Percentiles rank a stretch among this genome's conserved stretches.
Conservation (phyloP, 2,888 invertebrate genomes). For the Sarcophaga variegata region DNA sequence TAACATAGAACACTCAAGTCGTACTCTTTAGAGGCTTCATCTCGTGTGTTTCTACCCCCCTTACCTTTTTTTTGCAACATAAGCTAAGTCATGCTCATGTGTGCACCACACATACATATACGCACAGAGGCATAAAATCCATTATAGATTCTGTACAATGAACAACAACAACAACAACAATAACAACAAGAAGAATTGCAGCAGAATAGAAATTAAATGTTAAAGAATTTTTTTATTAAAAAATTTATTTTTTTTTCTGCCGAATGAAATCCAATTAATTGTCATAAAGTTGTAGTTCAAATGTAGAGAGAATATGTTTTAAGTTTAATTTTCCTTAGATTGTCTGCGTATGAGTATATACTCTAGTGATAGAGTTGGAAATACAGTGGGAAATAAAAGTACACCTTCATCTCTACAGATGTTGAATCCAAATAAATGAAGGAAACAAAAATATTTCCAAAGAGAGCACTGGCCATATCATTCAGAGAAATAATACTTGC, state of each 20-base stretch:
- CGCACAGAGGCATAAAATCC: too few species aligned
- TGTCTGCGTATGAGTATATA: neutral
- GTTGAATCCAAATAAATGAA: too few species aligned
- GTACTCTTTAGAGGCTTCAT: too few species aligned
- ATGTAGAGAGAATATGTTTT: conserved; percentile 5
- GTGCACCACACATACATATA: neutral
- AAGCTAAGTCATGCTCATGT: neutral
- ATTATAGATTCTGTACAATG: too few species aligned
- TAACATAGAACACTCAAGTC: neutral
- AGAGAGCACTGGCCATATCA: too few species aligned
- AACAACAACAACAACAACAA: too few species aligned
- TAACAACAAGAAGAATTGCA: neutral
- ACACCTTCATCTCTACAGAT: too few species aligned
- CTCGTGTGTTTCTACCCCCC: too few species aligned
- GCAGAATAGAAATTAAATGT: neutral
- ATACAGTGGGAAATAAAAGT: neutral
- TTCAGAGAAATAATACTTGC: too few species aligned
- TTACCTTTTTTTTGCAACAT: neutral
- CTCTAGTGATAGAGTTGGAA: neutral
- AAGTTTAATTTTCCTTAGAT: neutral
- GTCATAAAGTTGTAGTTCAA: conserved; percentile 41
- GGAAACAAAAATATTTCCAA: too few species aligned
- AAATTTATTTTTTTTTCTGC: neutral
- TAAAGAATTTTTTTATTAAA: neutral
- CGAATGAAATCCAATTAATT: conserved; percentile 45